phyloP scores from a whole-genome alignment of 2,113 vertebrate genomes.

The Pelobates fuscus region DNA sequence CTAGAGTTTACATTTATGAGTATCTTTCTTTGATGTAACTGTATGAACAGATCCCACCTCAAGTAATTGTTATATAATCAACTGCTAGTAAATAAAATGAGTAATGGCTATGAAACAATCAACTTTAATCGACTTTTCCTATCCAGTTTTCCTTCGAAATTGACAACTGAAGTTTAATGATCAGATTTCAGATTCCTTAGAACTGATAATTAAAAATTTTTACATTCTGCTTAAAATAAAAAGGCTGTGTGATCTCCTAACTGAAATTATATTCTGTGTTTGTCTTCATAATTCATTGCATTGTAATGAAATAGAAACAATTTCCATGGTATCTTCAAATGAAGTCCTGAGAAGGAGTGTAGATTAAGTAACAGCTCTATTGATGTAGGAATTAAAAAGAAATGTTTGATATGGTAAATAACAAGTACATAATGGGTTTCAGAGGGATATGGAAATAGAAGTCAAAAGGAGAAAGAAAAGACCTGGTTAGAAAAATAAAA shows the following conservation, averaged over 20 bases:
- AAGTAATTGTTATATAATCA: too few species aligned
- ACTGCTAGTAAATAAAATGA: too few species aligned
- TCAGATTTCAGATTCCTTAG: too few species aligned
- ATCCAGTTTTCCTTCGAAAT: too few species aligned
- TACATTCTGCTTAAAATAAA: not conserved
- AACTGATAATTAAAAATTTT: not conserved
- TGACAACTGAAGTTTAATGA: too few species aligned
- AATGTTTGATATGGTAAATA: constrained; percentile 77
- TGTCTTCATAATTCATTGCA: too few species aligned
- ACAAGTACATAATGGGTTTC: constrained; percentile 76
- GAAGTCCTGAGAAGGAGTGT: constrained; percentile 17
- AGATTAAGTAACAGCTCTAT: constrained; percentile 54
- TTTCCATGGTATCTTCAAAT: constrained; percentile 34
- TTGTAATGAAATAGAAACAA: not conserved
- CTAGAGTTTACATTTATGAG: too few species aligned
- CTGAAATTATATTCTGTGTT: constrained; percentile 28
- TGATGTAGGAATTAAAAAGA: constrained; percentile 74
- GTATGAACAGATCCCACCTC: too few species aligned
- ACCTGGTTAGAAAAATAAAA: constrained; percentile 4
- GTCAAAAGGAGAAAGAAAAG: constrained; percentile 56
- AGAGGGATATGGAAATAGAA: constrained; percentile 75
- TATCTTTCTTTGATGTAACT: too few species aligned
- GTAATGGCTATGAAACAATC: too few species aligned
- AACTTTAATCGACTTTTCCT: too few species aligned
- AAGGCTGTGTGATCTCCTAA: constrained; percentile 19